These are phyloP conservation scores for Gastrophryne carolinensis DNA, from an alignment of 2,797 vertebrate species.

Conservation along the genomic window DNA sequence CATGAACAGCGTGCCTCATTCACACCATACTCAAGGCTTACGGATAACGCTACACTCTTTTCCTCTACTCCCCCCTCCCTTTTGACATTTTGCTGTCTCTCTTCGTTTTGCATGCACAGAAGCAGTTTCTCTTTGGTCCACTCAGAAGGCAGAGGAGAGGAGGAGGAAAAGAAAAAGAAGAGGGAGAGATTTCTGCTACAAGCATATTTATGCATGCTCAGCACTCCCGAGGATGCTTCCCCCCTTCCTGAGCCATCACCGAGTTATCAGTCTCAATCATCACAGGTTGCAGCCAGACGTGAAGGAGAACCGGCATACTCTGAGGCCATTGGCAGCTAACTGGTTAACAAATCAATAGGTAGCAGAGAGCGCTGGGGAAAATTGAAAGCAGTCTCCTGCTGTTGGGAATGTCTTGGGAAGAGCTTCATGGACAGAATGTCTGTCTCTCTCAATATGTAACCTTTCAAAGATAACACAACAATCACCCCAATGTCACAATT, in stretches of 20 bases:
- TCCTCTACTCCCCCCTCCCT: conserved; percentile 42
- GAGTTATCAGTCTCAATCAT: conserved; percentile 44
- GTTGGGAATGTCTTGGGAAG: not conserved
- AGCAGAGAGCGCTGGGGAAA: not conserved
- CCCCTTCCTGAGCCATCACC: conserved; percentile 51
- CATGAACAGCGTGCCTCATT: conserved; percentile 53
- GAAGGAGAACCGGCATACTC: not conserved
- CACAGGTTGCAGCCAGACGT: conserved; percentile 14
- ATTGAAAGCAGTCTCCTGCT: not conserved
- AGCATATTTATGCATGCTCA: conserved; percentile 60
- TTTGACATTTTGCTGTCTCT: conserved; percentile 32
- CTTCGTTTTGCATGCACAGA: conserved; percentile 36
- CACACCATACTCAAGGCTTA: conserved; percentile 56
- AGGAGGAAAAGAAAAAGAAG: not conserved
- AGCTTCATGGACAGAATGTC: not conserved
- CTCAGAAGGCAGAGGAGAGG: conserved; percentile 45
- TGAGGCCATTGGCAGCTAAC: not conserved
- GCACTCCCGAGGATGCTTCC: conserved; percentile 49
- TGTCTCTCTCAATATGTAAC: not conserved
- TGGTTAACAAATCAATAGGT: conserved; percentile 37
- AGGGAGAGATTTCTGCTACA: conserved; percentile 41
- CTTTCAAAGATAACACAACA: too few relatives aligned
- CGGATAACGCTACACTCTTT: conserved; percentile 44
- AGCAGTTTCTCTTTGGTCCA: conserved; percentile 47
- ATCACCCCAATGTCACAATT: not conserved